Base-by-base conservation (phyloP, 2,113 vertebrate genomes). In the Tragelaphus imberbis region DNA sequence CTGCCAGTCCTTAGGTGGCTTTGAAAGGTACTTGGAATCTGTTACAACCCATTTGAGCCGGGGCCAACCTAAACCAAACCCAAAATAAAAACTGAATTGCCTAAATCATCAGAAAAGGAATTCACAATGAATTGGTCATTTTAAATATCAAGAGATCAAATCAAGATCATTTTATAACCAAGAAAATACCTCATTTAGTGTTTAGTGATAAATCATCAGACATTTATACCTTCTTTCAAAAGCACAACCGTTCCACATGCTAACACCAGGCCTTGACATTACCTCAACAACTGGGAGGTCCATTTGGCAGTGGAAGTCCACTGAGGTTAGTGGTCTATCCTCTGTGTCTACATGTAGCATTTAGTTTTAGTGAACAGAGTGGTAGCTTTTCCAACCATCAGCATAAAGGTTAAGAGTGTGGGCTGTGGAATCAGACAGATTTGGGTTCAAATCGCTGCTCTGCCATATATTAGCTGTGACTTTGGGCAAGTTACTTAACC, bases 21-120 rank as follows among this genome's bases (percentile, higher is more conserved):
- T 99, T 94, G 99, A 99, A 98, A 99, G 99, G 96, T 99, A 99
- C 98, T 99, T 99, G 2, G 99, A 99, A 98, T 99, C 99, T 28
- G 99, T 99, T 98, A 99, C 99, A 88, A 99, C 99, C 99, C 99
- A 99, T 97, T 99, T 99, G 99, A 99, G 99, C 87, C 99, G 99
- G 49, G 99, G 99, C 99, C 99, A 99, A 93, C 99, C 99, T 99
- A 98, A 94, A 98, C 96, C 96, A 98, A 98, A 98, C 68, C 86
- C 88, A 96, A 97, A 98, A 0, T 25, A 86, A 36, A 65, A 58
- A 86, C 4, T 88, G 96, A 97, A 82, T 79, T 93, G 12, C 94
- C 88, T 96, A 91, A 90, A 94, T 90, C 91, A 92, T 63, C 30
- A 87, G 5, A 17, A 13, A 96, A 95, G 56, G 30, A 91, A n/a